Conservation (phyloP, 2,113 vertebrate genomes). For the Dermatemys mawii region DNA sequence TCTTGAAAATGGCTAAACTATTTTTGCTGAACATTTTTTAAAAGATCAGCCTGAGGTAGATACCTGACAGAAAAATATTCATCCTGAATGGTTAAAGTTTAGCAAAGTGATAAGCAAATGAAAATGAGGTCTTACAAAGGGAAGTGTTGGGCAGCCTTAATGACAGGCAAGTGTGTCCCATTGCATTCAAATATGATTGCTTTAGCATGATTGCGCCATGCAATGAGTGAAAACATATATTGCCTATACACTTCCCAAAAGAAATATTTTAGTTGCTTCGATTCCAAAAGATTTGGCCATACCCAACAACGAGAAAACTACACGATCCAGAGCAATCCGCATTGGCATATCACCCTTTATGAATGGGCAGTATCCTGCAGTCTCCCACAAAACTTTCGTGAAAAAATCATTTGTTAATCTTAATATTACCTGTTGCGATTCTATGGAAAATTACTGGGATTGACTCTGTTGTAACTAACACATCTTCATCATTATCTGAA, state of each 20-base stretch:
- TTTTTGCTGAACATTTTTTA: neutral
- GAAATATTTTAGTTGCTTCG: constrained; percentile 5
- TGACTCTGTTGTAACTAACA: constrained; percentile 90
- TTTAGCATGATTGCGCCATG: neutral
- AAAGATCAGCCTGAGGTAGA: neutral
- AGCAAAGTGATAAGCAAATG: constrained; percentile 10
- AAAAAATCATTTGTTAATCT: neutral
- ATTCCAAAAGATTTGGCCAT: neutral
- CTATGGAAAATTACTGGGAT: constrained; percentile 92
- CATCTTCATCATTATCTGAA: constrained; percentile 92
- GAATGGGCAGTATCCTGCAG: neutral
- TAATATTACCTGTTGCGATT: constrained; percentile 87
- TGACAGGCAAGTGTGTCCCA: neutral
- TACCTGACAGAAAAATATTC: neutral
- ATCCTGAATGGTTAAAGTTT: neutral
- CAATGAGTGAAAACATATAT: neutral
- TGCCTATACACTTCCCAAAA: neutral
- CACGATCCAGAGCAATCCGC: neutral
- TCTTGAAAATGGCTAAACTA: neutral
- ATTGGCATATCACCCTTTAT: neutral
- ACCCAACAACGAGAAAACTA: neutral
- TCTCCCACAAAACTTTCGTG: neutral
- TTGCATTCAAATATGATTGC: neutral
- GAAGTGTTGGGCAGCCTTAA: neutral
- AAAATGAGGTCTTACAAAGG: neutral